Evolutionary conservation across 2,888 invertebrate genomes (phyloP), one percentile per base, ranked within the genome.

Genomic region (Brachycybe producta): DNA sequence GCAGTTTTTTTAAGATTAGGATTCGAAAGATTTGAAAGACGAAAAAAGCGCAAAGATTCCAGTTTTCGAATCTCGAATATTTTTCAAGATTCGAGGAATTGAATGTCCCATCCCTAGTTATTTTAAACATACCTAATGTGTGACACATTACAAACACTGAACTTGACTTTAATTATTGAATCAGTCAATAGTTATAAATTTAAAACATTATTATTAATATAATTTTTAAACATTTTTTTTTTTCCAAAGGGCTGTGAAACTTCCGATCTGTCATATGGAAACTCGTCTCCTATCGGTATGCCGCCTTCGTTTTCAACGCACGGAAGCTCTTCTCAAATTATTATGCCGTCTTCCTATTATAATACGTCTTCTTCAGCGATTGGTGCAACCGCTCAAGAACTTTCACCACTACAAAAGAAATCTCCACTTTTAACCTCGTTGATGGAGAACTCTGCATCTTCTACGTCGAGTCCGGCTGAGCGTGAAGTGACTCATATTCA

Each of bases 351-450:
- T 15, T 44, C 44, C 15, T 36, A 36, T 36, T n/a, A 19, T n/a
- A n/a, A n/a, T n/a, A n/a, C n/a, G n/a, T n/a, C n/a, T n/a, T n/a
- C n/a, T n/a, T n/a, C n/a, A n/a, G n/a, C n/a, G n/a, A n/a, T n/a
- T n/a, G n/a, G n/a, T n/a, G n/a, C n/a, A n/a, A n/a, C n/a, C n/a
- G 15, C 56, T 36, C 56, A 52, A 27, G 61, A 61, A 44, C 58
- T 63, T 57, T 60, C 60, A 17, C 60, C 61, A 23, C 65, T 71
- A 60, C 69, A 67, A 49, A 71, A 71, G 61, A 72, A 71, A 57
- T 65, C 68, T 5, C 65, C 67, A 41, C 63, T 68, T 46, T 67
- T 68, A 63, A 68, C 67, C 58, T 65, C 62, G 49, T 66, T 64
- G 50, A 69, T 69, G 65, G 66, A 62, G 50, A 41, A 41, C 24